phyloP scores from a whole-genome alignment of 2,888 invertebrate species.

The Isoperla grammatica region DNA sequence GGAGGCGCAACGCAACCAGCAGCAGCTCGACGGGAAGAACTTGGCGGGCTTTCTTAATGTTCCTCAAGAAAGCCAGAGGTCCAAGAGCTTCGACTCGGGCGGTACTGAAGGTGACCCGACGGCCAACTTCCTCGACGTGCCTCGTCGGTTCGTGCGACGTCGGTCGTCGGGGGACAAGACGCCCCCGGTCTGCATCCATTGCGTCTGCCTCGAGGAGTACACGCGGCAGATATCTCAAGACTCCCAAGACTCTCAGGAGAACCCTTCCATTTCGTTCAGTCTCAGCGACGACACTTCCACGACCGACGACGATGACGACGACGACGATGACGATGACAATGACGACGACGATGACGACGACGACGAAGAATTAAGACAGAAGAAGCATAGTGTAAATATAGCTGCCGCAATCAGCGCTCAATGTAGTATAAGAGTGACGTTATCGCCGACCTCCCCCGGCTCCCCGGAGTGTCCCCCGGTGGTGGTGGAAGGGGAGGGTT shows the following conservation, averaged over 20 bases:
- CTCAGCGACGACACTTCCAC: conserved; percentile 48
- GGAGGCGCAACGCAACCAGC: conserved; percentile 58
- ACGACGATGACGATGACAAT: conserved; percentile 28
- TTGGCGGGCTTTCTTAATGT: conserved; percentile 32
- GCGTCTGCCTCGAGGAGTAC: conserved; percentile 39
- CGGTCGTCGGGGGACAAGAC: conserved; percentile 44
- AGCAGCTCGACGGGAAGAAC: conserved; percentile 40
- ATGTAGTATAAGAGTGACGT: conserved; percentile 57
- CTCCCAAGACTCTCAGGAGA: conserved; percentile 47
- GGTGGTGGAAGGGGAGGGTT: conserved; percentile 11
- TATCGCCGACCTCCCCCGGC: conserved; percentile 43
- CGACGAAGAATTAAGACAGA: conserved; percentile 42
- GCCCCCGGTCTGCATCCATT: conserved; percentile 60
- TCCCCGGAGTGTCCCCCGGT: conserved; percentile 33
- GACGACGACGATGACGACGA: conserved; percentile 34
- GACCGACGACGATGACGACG: conserved; percentile 38
- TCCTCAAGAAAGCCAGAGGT: conserved; percentile 53
- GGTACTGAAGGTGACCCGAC: conserved; percentile 53
- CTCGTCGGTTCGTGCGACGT: conserved; percentile 49
- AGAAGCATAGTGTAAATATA: conserved; percentile 49
- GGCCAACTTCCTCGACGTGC: conserved; percentile 53
- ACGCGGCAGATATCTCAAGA: conserved; percentile 4
- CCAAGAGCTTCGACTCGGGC: conserved; percentile 75
- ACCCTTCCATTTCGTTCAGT: conserved; percentile 45
- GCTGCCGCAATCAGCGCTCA: conserved; percentile 43